Conservation (phyloP, 2,888 invertebrate species). For the Cepaea hortensis region DNA sequence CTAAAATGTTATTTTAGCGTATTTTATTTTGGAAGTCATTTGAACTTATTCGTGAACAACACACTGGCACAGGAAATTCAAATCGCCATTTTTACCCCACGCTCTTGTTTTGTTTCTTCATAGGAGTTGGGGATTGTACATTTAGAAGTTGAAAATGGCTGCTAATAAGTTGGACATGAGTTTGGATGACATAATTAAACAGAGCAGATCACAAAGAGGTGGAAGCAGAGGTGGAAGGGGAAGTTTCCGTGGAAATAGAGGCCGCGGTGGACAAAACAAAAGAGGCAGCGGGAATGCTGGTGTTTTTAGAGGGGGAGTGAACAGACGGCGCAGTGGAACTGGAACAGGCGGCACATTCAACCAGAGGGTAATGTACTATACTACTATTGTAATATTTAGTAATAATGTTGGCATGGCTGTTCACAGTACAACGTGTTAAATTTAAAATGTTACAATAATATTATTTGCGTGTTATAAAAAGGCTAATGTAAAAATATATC, state of each 20-base stretch:
- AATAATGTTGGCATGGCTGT: neutral
- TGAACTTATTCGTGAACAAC: neutral
- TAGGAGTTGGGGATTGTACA: conserved; percentile 17
- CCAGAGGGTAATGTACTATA: conserved; percentile 51
- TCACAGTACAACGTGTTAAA: too few species aligned
- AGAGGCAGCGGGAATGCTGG: conserved; percentile 75
- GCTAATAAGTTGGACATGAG: conserved; percentile 97
- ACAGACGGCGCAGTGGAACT: conserved; percentile 61
- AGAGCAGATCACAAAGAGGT: conserved; percentile 82
- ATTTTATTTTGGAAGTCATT: neutral
- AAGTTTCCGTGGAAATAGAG: conserved; percentile 68
- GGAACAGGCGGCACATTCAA: conserved; percentile 43
- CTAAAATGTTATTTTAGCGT: neutral
- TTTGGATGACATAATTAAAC: conserved; percentile 95
- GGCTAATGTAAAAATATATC: too few species aligned
- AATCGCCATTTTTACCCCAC: conserved; percentile 40
- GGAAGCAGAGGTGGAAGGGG: conserved; percentile 79
- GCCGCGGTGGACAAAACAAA: conserved; percentile 60
- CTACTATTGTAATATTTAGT: too few species aligned
- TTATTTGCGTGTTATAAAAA: too few species aligned
- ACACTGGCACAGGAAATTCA: conserved; percentile 17
- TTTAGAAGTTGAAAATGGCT: conserved; percentile 81
- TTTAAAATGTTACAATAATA: too few species aligned
- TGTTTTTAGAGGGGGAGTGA: conserved; percentile 72
- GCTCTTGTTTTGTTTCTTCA: conserved; percentile 29